Evolutionary conservation across 2,888 invertebrate genomes (phyloP), one percentile per base, ranked within the genome.

Genomic region (Sphinx pinastri): DNA sequence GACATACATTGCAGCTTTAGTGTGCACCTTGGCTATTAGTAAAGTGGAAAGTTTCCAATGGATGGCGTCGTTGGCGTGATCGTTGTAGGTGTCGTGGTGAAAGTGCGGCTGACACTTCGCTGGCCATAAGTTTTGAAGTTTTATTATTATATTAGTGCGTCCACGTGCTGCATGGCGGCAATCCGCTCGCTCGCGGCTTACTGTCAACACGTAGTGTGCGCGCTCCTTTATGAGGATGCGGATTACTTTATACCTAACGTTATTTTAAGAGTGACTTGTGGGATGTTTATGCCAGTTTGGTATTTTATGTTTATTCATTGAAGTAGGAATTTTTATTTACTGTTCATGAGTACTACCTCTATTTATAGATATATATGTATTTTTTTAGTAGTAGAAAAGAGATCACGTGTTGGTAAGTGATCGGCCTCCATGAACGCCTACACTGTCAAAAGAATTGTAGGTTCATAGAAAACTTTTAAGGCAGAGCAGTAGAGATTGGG

Each of bases 111-210:
- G 80, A 79, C 83, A 81, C 80, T 80, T 77, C 76, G 76, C 78
- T 73, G 76, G 78, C 79, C 81, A 84, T 86, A 84, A 84, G 82
- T 84, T 85, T 79, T 76, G 72, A 75, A 81, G 85, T 86, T 87
- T 85, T 86, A 86, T 55, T 87, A 84, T 82, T 75, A 25, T 63
- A 49, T 63, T 49, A 63, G 63, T 63, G 78, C 77, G 74, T 79
- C 79, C 84, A 83, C 84, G 82, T 84, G 84, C 75, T 71, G 69
- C 73, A 38, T 8, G 38, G 38, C 38, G 38, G 16, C 16, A 16
- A 7, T 54, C n/a, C 16, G 60, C 8, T 55, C 47, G 63, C 63
- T 19, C 49, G 63, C 63, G 63, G 63, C 63, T 49, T 45, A 60
- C 59, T 60, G 10, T 60, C 38, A 60, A 38, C 31, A 25, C 25